phyloP scores from a whole-genome alignment of 2,888 invertebrate genomes.

The Entomobrya multifasciata region DNA sequence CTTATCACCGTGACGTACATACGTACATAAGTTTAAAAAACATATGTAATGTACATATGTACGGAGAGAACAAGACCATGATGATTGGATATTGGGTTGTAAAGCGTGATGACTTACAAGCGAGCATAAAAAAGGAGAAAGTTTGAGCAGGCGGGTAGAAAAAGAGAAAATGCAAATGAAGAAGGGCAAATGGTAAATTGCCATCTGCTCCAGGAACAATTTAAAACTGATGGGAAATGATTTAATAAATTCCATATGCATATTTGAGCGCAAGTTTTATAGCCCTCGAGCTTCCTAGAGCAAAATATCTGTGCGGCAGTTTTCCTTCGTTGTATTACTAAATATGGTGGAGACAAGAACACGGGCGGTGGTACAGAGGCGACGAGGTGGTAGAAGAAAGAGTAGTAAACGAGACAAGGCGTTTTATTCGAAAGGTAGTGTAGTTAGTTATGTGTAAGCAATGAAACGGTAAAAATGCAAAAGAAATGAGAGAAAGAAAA shows the following conservation, averaged over 20 bases:
- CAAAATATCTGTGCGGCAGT: not conserved
- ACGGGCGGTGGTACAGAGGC: not conserved
- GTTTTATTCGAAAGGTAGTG: slow-evolving; percentile 43
- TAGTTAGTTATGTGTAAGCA: slow-evolving; percentile 47
- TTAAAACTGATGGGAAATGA: slow-evolving; percentile 71
- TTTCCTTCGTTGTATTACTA: too few relatives aligned
- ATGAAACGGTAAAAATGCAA: slow-evolving; percentile 65
- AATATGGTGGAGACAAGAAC: slow-evolving; percentile 20
- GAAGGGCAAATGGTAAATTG: slow-evolving; percentile 69
- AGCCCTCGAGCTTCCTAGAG: slow-evolving; percentile 45
- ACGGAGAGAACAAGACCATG: slow-evolving; percentile 13
- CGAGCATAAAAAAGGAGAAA: slow-evolving; percentile 9
- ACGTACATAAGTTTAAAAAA: not conserved
- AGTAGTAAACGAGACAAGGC: slow-evolving; percentile 45
- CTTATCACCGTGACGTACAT: not conserved
- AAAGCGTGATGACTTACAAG: slow-evolving; percentile 46
- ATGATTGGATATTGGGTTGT: slow-evolving; percentile 66
- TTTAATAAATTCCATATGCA: slow-evolving; percentile 73
- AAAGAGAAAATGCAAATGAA: slow-evolving; percentile 58
- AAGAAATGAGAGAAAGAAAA: slow-evolving; percentile 46
- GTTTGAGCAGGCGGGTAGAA: not conserved
- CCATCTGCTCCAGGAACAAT: slow-evolving; percentile 71
- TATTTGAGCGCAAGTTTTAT: slow-evolving; percentile 68
- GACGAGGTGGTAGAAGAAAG: slow-evolving; percentile 20
- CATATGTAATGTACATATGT: slow-evolving; percentile 9